Evolutionary conservation across 2,888 invertebrate genomes (phyloP), one percentile per base, ranked within the genome.

Genomic region (Ypsolopha scabrella): DNA sequence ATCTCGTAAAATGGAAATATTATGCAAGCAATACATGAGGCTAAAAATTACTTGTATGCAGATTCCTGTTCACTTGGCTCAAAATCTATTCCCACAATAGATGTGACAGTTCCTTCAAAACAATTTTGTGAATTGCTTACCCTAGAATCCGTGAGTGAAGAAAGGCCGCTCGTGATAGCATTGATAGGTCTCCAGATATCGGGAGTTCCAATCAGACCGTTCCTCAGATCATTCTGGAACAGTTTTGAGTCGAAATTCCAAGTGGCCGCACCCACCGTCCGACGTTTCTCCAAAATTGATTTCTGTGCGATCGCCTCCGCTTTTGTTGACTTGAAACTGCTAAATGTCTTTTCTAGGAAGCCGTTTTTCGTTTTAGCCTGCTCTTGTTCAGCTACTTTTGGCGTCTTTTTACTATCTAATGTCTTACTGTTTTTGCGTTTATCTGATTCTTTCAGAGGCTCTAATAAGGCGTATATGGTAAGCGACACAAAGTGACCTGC

Each of bases 141-240:
- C 68, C 87, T 74, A 34, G 87, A 80, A 58, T 90, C 90, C 38
- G 87, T 70, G 48, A 83, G 67, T 24, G 24, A 24, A 6, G 79
- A 66, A 52, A 91, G 80, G 37, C 92, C 91, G 66, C 91, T 91
- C 1, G 90, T 82, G 47, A 92, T 91, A 45, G 90, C 90, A 63
- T 88, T 89, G 50, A 92, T 80, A 33, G 89, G 88, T 60, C 90
- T 87, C 92, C 92, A 92, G 64, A 92, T 87, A 68, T 92, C 92
- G 4, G 91, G 91, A 6, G 92, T 92, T 7, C 90, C 90, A 52
- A 88, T 87, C 53, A 88, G 78, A 54, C 88, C 85, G 58, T 89
- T 89, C 55, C 83, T 86, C 51, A 90, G 83, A 72, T 89, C 89
- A 55, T 88, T 88, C 46, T 86, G 88, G 63, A 92, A 92, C 57